Evolutionary conservation across 2,888 invertebrate genomes (phyloP).

Genomic region (Stramonita haemastoma): DNA sequence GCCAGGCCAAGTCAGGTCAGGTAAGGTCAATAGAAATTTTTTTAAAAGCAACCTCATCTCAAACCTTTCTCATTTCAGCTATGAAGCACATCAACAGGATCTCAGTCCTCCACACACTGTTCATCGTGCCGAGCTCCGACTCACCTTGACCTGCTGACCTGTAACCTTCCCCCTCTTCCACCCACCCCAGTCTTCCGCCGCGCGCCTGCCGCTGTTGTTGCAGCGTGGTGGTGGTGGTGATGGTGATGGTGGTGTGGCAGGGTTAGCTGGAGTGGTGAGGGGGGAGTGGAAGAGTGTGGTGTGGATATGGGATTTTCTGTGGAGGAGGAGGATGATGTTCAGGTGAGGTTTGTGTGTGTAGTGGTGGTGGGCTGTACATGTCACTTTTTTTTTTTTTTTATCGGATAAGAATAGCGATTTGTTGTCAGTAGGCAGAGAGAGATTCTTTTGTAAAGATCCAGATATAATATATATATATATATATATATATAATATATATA

Average conservation of each 20-base stretch:
- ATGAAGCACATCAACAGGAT: slow-evolving; percentile 9
- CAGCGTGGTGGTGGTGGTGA: neutral
- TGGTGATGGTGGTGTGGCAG: neutral
- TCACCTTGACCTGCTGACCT: neutral
- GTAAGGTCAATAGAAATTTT: too few species aligned
- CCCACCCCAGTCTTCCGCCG: neutral
- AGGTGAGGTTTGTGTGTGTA: neutral
- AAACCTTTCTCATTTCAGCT: neutral
- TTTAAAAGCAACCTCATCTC: too few species aligned
- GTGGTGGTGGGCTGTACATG: neutral
- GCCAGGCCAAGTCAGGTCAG: too few species aligned
- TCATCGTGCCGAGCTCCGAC: neutral
- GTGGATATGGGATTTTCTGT: neutral
- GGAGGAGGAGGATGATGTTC: neutral
- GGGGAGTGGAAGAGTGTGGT: neutral
- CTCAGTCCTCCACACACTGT: neutral
- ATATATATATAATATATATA: too few species aligned
- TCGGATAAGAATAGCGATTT: too few species aligned
- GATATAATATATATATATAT: too few species aligned
- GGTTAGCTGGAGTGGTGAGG: neutral
- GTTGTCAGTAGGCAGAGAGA: too few species aligned
- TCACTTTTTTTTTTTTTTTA: neutral
- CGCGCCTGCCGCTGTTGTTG: neutral
- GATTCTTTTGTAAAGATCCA: too few species aligned
- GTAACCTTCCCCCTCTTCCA: neutral